phyloP scores from a whole-genome alignment of 2,113 vertebrate genomes.

The Oncorhynchus keta region DNA sequence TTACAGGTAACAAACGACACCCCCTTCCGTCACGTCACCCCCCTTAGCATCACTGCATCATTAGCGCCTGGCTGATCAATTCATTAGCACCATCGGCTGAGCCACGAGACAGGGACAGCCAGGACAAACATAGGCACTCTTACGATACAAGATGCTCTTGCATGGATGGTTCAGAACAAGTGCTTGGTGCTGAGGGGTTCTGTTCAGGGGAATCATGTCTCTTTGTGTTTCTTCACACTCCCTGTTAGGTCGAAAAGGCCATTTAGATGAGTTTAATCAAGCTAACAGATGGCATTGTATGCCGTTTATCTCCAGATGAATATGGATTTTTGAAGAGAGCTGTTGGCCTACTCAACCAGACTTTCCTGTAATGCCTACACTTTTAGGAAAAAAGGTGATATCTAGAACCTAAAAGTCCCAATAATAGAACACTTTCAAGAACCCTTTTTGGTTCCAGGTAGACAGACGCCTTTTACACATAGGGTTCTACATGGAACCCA shows the following conservation, averaged over 20 bases:
- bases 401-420: too few relatives aligned
- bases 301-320: not conserved
- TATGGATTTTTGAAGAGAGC: constrained; percentile 1
- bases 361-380: too few relatives aligned
- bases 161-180: constrained; percentile 24
- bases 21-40: constrained; percentile 55
- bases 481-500: too few relatives aligned
- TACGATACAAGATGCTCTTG: not conserved
- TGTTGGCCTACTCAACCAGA: constrained; percentile 21
- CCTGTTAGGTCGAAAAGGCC: constrained; percentile 6
- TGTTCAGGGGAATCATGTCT: constrained; percentile 11
- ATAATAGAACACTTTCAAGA: too few relatives aligned
- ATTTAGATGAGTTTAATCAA: constrained; percentile 26
- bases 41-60: constrained; percentile 52
- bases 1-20: constrained; percentile 82
- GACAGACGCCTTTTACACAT: too few relatives aligned
- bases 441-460: too few relatives aligned
- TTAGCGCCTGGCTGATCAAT: constrained; percentile 59
- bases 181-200: constrained; percentile 20
- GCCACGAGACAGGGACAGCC: constrained; percentile 38
- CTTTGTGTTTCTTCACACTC: constrained; percentile 18
- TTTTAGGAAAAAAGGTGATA: too few relatives aligned
- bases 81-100: constrained; percentile 60
- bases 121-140: not conserved
- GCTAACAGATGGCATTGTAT: not conserved